phyloP scores from a whole-genome alignment of 2,797 vertebrate species.

The Bradypodion pumilum region DNA sequence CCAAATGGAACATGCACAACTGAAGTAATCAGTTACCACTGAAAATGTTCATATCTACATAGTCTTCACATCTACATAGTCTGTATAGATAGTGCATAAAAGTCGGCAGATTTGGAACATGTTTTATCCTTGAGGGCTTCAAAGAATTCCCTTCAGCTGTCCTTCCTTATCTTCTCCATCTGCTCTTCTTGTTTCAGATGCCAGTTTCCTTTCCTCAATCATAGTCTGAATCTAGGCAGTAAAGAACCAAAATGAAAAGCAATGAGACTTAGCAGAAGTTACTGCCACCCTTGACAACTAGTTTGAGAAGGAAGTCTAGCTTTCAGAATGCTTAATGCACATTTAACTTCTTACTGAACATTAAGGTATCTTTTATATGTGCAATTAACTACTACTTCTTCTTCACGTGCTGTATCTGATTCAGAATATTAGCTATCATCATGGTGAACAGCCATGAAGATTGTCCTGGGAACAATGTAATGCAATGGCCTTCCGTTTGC shows the following conservation, averaged over 20 bases:
- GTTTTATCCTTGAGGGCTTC: not conserved
- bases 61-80: slow-evolving; percentile 28
- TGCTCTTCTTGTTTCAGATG: not conserved
- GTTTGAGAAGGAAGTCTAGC: not conserved
- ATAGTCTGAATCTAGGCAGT: slow-evolving; percentile 66
- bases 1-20: not conserved
- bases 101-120: not conserved
- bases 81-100: slow-evolving; percentile 4
- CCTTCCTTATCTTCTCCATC: not conserved
- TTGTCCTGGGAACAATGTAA: too few species aligned
- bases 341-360: not conserved
- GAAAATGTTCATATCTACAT: slow-evolving; percentile 30
- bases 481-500: too few species aligned
- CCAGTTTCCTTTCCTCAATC: slow-evolving; percentile 49
- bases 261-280: not conserved
- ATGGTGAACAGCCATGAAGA: too few species aligned
- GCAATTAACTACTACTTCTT: too few species aligned
- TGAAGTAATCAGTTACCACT: slow-evolving; percentile 20
- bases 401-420: too few species aligned
- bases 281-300: not conserved
- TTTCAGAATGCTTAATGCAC: not conserved
- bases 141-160: slow-evolving; percentile 44
- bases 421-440: too few species aligned
- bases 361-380: not conserved
- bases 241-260: slow-evolving; percentile 26